These are phyloP conservation scores for Furcifer pardalis DNA, from an alignment of 2,797 vertebrate species.

Conservation along the genomic window DNA sequence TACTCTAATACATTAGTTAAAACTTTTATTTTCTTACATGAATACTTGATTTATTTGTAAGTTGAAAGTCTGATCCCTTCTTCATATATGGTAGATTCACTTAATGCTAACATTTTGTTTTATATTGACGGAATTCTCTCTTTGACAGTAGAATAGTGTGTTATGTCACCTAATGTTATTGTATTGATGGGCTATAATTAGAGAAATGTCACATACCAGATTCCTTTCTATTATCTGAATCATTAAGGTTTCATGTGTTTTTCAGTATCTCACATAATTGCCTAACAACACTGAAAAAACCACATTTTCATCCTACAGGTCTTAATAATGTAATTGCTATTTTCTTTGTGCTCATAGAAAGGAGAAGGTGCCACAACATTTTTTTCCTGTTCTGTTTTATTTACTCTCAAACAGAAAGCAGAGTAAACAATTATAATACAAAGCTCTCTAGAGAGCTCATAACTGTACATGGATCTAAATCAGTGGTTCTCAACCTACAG, in stretches of 20 bases:
- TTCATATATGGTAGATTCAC: background rate
- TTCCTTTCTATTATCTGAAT: background rate
- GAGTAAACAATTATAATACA: background rate
- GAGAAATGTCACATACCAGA: background rate
- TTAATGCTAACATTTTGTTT: background rate
- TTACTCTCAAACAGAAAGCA: too few relatives aligned
- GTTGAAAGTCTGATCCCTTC: background rate
- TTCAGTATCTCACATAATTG: background rate
- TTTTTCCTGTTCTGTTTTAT: too few relatives aligned
- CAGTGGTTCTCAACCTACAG: too few relatives aligned
- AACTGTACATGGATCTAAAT: background rate
- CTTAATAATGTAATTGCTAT: background rate
- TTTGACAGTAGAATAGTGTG: background rate
- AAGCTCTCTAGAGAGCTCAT: background rate
- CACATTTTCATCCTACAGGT: background rate
- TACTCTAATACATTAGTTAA: background rate
- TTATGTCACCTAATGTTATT: background rate
- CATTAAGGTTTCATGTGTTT: too few relatives aligned
- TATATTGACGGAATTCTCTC: background rate
- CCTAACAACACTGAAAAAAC: background rate
- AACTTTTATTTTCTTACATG: background rate
- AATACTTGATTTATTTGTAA: background rate
- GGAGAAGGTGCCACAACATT: too few relatives aligned
- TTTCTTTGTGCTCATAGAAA: background rate
- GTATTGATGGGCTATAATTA: background rate